Conservation (phyloP, 2,797 vertebrate genomes). For the Phalloptychus januarius region DNA sequence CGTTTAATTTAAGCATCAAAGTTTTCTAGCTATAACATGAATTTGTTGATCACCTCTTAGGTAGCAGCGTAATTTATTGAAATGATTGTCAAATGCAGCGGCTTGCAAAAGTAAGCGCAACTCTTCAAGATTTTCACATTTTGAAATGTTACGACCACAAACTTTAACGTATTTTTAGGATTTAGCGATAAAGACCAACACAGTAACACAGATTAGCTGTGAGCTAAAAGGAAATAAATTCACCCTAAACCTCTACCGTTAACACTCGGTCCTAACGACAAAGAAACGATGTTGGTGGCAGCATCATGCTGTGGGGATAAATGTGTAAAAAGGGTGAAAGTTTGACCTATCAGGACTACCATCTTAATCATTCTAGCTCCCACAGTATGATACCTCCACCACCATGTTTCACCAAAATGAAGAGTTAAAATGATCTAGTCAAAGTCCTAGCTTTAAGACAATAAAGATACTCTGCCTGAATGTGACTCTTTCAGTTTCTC, state of each 20-base stretch:
- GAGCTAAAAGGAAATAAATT: background rate
- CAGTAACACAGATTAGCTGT: background rate
- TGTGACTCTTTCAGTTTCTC: background rate
- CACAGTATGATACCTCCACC: background rate
- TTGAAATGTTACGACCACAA: background rate
- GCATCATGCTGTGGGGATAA: background rate
- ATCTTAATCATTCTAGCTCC: background rate
- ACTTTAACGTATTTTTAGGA: background rate
- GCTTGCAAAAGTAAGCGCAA: background rate
- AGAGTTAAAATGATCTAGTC: background rate
- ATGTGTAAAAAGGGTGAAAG: background rate
- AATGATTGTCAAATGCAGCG: background rate
- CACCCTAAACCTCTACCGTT: background rate
- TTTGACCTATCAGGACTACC: background rate
- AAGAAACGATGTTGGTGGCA: background rate
- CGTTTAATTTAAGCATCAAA: background rate
- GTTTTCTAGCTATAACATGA: too few relatives aligned
- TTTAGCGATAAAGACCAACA: background rate
- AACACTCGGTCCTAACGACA: background rate
- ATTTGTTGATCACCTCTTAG: slow-evolving; percentile 1
- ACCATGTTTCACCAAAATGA: background rate
- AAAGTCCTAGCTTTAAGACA: background rate
- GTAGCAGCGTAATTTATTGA: background rate
- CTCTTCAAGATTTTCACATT: background rate
- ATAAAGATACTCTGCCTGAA: too few relatives aligned